Conservation (phyloP, 2,888 invertebrate genomes). For the Xestobium rufovillosum region DNA sequence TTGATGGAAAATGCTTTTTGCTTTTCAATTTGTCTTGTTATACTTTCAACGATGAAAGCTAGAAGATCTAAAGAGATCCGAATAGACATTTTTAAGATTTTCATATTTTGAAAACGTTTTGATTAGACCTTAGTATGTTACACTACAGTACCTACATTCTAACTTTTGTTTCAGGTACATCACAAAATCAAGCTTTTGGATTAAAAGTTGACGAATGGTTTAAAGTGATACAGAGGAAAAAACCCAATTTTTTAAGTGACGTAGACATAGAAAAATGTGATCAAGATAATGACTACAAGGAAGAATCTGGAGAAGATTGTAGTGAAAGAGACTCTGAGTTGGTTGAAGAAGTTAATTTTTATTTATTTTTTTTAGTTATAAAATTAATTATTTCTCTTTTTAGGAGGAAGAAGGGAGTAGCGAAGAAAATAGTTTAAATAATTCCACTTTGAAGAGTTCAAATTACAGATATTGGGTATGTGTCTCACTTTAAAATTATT, state of each 20-base stretch:
- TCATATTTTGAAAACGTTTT: no score
- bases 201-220: conserved; percentile 23
- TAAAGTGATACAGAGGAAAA: conserved; percentile 24
- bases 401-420: conserved; percentile 28
- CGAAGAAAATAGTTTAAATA: conserved; percentile 22
- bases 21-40: no score
- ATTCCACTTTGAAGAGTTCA: conserved; percentile 21
- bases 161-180: conserved; percentile 32
- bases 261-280: conserved; percentile 37
- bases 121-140: no score
- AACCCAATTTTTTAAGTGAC: conserved; percentile 35
- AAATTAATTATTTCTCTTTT: conserved; percentile 14
- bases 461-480: conserved; percentile 31
- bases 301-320: conserved; percentile 17
- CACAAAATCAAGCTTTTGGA: conserved; percentile 29
- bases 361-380: conserved; percentile 9
- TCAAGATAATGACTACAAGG: conserved; percentile 32
- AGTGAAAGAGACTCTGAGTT: conserved; percentile 10
- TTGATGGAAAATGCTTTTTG: no score
- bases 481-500: conserved; percentile 8
- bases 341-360: conserved; percentile 5
- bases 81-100: no score
- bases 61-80: no score
- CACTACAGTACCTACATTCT: no score
- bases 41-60: no score